Percentiles rank a stretch among this genome's conserved stretches.
These are phyloP conservation scores for Plutella xylostella DNA, from an alignment of 2,888 invertebrate species.

Conservation along the genomic window DNA sequence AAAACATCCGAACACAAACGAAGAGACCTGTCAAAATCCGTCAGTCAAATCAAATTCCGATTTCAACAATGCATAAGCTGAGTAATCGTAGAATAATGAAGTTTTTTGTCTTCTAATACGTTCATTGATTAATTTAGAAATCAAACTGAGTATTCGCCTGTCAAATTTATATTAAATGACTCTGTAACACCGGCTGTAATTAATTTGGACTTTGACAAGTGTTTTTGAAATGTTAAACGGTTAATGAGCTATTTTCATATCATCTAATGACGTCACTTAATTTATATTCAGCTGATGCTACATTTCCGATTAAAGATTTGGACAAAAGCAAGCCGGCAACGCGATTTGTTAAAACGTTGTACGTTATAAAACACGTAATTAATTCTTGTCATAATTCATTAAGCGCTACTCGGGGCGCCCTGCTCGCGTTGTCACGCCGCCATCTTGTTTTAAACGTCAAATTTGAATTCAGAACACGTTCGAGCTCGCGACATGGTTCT, in stretches of 20 bases:
- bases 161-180: no score
- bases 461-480: constrained; percentile 50
- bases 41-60: no score
- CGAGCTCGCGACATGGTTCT: constrained; percentile 18
- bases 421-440: constrained; percentile 20
- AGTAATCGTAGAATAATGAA: constrained; percentile 10
- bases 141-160: not conserved
- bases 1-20: no score
- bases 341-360: not conserved
- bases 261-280: no score
- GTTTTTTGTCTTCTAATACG: not conserved
- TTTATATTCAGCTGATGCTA: no score
- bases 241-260: not conserved
- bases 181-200: no score
- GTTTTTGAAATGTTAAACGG: not conserved
- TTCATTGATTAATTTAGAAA: constrained; percentile 2
- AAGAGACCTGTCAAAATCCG: no score
- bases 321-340: not conserved
- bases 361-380: constrained; percentile 10
- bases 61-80: constrained; percentile 13
- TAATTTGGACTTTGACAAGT: no score
- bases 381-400: constrained; percentile 35
- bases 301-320: no score
- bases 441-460: constrained; percentile 36
- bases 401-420: constrained; percentile 26